phyloP scores from a whole-genome alignment of 1,140 invertebrate species.

The Meloidogyne chitwoodi region DNA sequence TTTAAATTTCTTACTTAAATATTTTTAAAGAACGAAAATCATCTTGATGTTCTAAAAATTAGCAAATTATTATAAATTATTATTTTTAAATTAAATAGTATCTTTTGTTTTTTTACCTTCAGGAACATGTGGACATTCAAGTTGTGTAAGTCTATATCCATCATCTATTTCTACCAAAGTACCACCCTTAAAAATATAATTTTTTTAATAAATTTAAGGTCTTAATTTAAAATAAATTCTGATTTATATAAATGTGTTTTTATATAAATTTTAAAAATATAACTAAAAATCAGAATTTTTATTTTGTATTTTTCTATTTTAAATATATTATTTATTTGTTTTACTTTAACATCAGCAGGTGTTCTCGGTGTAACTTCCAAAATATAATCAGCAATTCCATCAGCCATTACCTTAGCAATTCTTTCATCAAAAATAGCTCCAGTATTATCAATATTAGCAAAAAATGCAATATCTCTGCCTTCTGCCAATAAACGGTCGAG shows the following conservation, averaged over 20 bases:
- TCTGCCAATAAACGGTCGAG: conserved; percentile 79
- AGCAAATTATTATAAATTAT: too few relatives aligned
- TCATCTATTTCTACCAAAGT: conserved; percentile 93
- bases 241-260: too few relatives aligned
- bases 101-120: conserved; percentile 73
- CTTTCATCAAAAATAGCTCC: conserved; percentile 92
- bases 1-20: conserved; percentile 70
- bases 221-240: too few relatives aligned
- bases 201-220: too few relatives aligned
- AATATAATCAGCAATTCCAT: conserved; percentile 73
- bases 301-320: too few relatives aligned
- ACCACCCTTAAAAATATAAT: conserved; percentile 79
- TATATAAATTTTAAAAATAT: background rate
- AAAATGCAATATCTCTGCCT: conserved; percentile 80
- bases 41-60: conserved; percentile 65
- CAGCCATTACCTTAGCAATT: conserved; percentile 54
- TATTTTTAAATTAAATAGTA: too few relatives aligned
- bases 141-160: conserved; percentile 70
- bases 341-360: conserved; percentile 89
- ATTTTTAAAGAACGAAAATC: conserved; percentile 98
- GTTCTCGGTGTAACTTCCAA: conserved; percentile 99
- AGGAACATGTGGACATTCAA: conserved; percentile 98
- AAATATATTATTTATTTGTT: too few relatives aligned
- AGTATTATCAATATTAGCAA: conserved; percentile 98
- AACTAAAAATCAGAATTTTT: too few relatives aligned